These are phyloP conservation scores for Acronicta alni DNA, from an alignment of 2,888 invertebrate species.

Conservation along the genomic window DNA sequence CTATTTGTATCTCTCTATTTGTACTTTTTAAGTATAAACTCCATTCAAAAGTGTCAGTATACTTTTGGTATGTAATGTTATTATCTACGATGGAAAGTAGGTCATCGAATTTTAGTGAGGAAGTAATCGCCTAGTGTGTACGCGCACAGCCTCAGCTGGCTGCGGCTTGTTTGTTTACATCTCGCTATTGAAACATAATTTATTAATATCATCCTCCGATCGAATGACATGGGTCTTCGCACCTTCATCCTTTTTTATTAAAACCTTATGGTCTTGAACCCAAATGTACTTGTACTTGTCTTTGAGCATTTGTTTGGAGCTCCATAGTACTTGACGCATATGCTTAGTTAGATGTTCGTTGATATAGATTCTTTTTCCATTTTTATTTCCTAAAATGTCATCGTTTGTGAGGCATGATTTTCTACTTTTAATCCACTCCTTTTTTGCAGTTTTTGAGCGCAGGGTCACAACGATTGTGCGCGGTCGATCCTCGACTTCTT, in stretches of 20 bases:
- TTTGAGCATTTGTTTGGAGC: conserved; percentile 4
- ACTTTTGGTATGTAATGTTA: too few species aligned
- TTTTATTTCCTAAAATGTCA: background rate
- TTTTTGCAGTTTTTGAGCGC: too few species aligned
- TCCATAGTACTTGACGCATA: conserved; percentile 9
- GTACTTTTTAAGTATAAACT: background rate
- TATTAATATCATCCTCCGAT: conserved; percentile 1
- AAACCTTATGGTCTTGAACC: conserved; percentile 10
- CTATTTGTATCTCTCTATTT: background rate
- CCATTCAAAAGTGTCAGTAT: too few species aligned
- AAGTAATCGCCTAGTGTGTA: conserved; percentile 2
- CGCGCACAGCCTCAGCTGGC: conserved; percentile 3
- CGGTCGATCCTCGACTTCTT: too few species aligned
- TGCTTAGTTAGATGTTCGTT: conserved; percentile 14
- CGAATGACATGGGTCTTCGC: conserved; percentile 7
- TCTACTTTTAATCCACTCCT: too few species aligned
- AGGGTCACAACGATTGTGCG: too few species aligned
- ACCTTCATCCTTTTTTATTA: conserved; percentile 9
- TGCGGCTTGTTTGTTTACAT: background rate
- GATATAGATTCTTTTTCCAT: conserved; percentile 10
- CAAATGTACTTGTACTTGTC: conserved; percentile 13
- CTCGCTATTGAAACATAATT: background rate
- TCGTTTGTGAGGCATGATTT: background rate
- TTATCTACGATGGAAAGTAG: too few species aligned
- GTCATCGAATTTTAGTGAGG: too few species aligned